Percentiles rank a stretch among this genome's conserved stretches.
Conservation (phyloP, 2,113 vertebrate genomes). For the Solea solea region DNA sequence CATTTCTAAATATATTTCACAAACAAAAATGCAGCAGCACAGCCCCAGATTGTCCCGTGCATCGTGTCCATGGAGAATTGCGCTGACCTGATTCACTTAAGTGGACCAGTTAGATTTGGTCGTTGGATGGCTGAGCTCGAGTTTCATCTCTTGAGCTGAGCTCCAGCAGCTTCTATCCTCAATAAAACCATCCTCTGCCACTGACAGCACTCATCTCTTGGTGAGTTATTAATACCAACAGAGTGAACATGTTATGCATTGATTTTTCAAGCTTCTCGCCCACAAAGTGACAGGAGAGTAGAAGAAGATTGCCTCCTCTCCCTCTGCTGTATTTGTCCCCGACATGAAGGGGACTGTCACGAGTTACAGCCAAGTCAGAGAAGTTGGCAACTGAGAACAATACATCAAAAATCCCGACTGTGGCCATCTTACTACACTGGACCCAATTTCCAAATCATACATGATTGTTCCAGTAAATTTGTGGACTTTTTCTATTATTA, state of each 20-base stretch:
- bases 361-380: constrained; percentile 31
- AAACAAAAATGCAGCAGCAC: constrained; percentile 37
- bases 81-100: constrained; percentile 73
- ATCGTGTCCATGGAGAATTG: constrained; percentile 57
- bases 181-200: constrained; percentile 64
- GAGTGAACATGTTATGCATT: constrained; percentile 70
- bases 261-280: constrained; percentile 73
- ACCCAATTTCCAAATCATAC: background rate
- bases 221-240: constrained; percentile 75
- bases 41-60: constrained; percentile 39
- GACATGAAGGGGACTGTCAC: constrained; percentile 29
- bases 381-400: constrained; percentile 8
- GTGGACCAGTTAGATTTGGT: constrained; percentile 68
- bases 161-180: constrained; percentile 67
- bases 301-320: constrained; percentile 52
- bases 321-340: constrained; percentile 60
- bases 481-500: too few relatives aligned
- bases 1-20: constrained; percentile 19
- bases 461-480: background rate
- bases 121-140: constrained; percentile 56
- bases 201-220: constrained; percentile 70
- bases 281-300: constrained; percentile 57
- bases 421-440: background rate
- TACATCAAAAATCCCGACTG: background rate
- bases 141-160: constrained; percentile 68